These are phyloP conservation scores for Hozukius guyotensis DNA, from an alignment of 2,797 vertebrate genomes.

Conservation along the genomic window DNA sequence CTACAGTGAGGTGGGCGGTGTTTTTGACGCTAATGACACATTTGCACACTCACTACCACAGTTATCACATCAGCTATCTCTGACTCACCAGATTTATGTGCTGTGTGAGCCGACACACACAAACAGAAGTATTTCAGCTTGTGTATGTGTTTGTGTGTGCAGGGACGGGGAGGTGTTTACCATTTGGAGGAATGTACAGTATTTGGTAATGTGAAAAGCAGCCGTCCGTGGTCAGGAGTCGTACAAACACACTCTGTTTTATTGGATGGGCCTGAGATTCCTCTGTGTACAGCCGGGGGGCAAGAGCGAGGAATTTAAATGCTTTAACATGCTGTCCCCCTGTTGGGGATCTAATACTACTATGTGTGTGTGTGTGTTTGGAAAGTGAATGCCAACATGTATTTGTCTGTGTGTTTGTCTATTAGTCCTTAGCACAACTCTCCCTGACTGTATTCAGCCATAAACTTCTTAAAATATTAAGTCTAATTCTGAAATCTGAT, in stretches of 20 bases:
- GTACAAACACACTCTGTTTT: conserved; percentile 75
- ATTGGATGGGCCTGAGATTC: conserved; percentile 61
- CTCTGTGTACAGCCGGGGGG: conserved; percentile 40
- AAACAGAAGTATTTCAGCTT: conserved; percentile 40
- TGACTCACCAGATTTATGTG: conserved; percentile 67
- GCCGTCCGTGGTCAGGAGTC: conserved; percentile 67
- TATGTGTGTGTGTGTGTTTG: conserved; percentile 4
- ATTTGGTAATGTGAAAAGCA: conserved; percentile 78
- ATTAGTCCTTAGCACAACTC: background rate
- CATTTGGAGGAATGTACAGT: conserved; percentile 82
- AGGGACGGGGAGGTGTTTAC: conserved; percentile 67
- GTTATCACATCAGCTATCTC: conserved; percentile 30
- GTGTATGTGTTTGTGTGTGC: conserved; percentile 2
- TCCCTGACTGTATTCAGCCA: background rate
- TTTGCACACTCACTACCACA: conserved; percentile 31
- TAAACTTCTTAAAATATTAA: background rate
- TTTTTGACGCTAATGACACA: conserved; percentile 53
- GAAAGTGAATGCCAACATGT: background rate
- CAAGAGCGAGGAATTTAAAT: conserved; percentile 26
- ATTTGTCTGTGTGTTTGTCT: background rate
- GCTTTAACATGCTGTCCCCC: conserved; percentile 51
- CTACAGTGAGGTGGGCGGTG: conserved; percentile 35
- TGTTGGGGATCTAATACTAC: conserved; percentile 11
- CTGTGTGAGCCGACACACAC: conserved; percentile 17
- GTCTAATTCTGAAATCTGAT: background rate